A percentile compares a stretch with the other conserved stretches of the same genome.
phyloP scores from a whole-genome alignment of 1,140 invertebrate species.

The Eciton burchellii region DNA sequence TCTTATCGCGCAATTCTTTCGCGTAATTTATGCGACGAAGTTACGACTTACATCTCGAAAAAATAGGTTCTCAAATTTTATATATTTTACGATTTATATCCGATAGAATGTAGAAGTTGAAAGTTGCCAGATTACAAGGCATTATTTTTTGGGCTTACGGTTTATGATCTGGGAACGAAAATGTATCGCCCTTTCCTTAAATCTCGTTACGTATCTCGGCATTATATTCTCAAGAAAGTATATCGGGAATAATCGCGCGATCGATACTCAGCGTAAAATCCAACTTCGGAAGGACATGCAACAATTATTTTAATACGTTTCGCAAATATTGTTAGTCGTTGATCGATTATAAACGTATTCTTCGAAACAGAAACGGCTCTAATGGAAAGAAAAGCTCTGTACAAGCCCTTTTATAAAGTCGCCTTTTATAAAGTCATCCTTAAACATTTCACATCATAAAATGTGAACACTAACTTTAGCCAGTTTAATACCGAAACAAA shows the following conservation, averaged over 20 bases:
- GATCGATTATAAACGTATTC: no score
- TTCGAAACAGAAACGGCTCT: no score
- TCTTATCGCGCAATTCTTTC: no score
- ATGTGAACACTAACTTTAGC: constrained; percentile 5
- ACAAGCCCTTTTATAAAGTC: no score
- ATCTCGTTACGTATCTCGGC: not conserved
- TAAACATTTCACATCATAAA: not conserved
- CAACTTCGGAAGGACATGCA: no score
- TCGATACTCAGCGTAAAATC: no score
- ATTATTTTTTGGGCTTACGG: not conserved
- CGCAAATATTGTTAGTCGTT: no score
- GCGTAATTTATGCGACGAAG: no score
- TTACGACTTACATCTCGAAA: not conserved
- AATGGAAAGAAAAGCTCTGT: no score
- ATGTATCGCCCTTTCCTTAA: not conserved
- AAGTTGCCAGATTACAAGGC: not conserved
- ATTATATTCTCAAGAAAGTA: not conserved
- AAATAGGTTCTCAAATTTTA: not conserved
- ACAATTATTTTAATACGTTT: no score
- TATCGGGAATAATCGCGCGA: not conserved
- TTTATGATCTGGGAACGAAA: not conserved
- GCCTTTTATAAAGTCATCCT: no score
- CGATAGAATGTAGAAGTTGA: not conserved
- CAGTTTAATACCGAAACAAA: not conserved
- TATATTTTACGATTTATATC: not conserved